These are phyloP conservation scores for Takifugu ocellatus DNA, from an alignment of 2,797 vertebrate genomes.

Conservation along the genomic window DNA sequence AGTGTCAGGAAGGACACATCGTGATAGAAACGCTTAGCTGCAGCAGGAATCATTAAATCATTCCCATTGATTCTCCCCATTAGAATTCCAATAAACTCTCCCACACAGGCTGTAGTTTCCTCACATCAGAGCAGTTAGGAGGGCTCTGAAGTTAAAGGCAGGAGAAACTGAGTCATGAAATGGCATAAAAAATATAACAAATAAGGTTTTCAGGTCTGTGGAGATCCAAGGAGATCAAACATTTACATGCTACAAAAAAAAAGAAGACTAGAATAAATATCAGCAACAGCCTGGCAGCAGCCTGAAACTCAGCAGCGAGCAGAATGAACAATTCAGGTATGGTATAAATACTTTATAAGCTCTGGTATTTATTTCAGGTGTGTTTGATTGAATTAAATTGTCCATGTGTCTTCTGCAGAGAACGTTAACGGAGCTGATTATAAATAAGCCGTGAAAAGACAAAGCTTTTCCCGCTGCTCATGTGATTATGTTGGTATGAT, in stretches of 20 bases:
- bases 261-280: no score
- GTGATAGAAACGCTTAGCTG: slow-evolving; percentile 66
- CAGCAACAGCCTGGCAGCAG: neutral
- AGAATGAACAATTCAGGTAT: neutral
- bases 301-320: neutral
- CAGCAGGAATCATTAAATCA: slow-evolving; percentile 57
- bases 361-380: slow-evolving; percentile 8
- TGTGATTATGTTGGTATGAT: slow-evolving; percentile 33
- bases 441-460: slow-evolving; percentile 20
- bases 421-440: neutral
- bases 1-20: slow-evolving; percentile 47
- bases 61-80: slow-evolving; percentile 39
- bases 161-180: neutral
- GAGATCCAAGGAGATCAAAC: no score
- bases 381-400: neutral
- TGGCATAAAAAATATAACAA: no score
- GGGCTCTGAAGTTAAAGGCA: neutral
- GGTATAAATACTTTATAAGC: slow-evolving; percentile 13
- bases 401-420: neutral
- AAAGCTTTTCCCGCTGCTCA: slow-evolving; percentile 11
- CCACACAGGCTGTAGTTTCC: slow-evolving; percentile 10
- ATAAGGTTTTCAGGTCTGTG: no score
- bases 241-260: no score
- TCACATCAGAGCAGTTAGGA: no score
- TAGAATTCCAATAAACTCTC: slow-evolving; percentile 11